These are phyloP conservation scores for Cerastoderma edule DNA, from an alignment of 2,888 invertebrate species.

Conservation along the genomic window DNA sequence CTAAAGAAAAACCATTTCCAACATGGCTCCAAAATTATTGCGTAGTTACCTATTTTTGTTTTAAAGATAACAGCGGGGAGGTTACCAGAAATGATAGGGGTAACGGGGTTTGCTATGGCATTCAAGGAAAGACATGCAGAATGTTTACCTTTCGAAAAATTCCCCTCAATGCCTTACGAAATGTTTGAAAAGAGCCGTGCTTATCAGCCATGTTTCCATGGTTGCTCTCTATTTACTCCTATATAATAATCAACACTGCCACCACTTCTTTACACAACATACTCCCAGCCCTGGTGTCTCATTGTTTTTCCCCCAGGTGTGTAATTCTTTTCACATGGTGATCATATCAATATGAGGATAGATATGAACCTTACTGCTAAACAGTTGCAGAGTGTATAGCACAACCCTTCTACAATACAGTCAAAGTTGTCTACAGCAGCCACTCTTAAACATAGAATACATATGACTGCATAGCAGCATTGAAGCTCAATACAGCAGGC, in stretches of 20 bases:
- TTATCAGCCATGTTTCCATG: constrained; percentile 25
- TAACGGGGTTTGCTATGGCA: no score
- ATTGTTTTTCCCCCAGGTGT: constrained; percentile 1
- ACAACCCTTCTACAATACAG: neutral
- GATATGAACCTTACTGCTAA: neutral
- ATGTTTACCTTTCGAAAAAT: constrained; percentile 39
- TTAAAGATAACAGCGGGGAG: no score
- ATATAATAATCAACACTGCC: neutral
- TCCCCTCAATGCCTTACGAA: constrained; percentile 39
- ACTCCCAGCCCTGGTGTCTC: neutral
- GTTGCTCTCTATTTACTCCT: neutral
- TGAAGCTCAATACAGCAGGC: neutral
- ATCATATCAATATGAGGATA: neutral
- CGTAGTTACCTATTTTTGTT: no score
- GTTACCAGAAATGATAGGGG: no score
- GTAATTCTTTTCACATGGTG: constrained; percentile 10
- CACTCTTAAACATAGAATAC: neutral
- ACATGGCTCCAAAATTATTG: no score
- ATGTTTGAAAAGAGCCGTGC: constrained; percentile 19
- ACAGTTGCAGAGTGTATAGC: neutral
- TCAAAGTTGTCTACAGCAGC: neutral
- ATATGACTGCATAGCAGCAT: neutral
- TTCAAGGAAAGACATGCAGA: no score
- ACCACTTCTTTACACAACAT: neutral
- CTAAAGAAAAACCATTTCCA: no score